Base-by-base conservation (phyloP, 2,797 vertebrate genomes). In the Bradypodion ventrale region DNA sequence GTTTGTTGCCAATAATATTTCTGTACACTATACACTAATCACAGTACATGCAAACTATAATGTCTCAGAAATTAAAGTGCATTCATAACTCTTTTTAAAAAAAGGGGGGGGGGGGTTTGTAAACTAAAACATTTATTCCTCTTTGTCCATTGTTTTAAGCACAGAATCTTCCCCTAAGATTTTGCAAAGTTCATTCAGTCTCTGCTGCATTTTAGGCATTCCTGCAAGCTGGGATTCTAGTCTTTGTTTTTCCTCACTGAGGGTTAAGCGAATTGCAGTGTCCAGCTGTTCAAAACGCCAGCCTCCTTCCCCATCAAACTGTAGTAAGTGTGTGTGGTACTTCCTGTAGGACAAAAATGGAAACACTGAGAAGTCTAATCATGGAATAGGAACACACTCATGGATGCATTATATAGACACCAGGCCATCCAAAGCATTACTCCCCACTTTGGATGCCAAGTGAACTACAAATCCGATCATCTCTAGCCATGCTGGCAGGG, bases 91-190 rank as follows among this genome's bases (percentile, higher is more conserved):
- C 46, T n/a, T 8, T 49, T 19, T 44, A 92, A 93, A 85, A 90
- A 90, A 93, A 72, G 87, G 27, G 29, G 19, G 19, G 42, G 89
- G 80, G 90, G 93, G 92, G 94, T 91, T 35, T 91, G 89, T 80
- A 92, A 93, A 93, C 94, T 93, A 90, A 78, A 85, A 82, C 66
- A 89, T 89, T 92, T 93, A 96, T 86, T 96, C 95, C 63, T 93
- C 96, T 83, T 91, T 89, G 63, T 95, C 95, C 5, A 91, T 92
- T 12, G 98, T 98, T 95, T 97, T 98, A 89, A 99, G 97, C 84
- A 99, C 99, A 1, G 99, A 99, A 92, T 99, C 98, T 95, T 99
- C 98, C 84, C 98, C 99, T 91, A 99, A 93, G 94, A 99, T 98
- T 95, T 98, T 98, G 94, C 98, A 99, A 84, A 99, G 97, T 96